phyloP scores from a whole-genome alignment of 2,888 invertebrate species.

The Leptinotarsa juncta region DNA sequence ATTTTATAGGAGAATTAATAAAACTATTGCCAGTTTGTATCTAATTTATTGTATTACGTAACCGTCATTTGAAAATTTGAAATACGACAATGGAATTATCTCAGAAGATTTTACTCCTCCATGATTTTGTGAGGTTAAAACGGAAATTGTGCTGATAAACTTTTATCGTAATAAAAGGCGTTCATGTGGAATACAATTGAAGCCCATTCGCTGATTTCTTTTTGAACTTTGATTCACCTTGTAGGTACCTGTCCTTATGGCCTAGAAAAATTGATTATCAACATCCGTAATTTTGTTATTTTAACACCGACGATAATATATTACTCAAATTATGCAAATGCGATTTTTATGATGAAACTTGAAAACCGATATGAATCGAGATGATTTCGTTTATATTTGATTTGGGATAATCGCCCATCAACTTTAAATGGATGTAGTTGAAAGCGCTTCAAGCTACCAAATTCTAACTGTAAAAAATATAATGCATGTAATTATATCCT shows the following conservation, averaged over 20 bases:
- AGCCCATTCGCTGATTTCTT: background rate
- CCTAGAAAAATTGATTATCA: conserved; percentile 22
- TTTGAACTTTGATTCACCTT: background rate
- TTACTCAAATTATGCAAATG: conserved; percentile 29
- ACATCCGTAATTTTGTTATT: conserved; percentile 18
- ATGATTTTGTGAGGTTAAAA: background rate
- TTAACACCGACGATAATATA: conserved; percentile 22
- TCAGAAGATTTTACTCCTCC: no score
- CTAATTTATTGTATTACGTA: background rate
- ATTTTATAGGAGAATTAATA: conserved; percentile 14
- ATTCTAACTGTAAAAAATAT: conserved; percentile 44
- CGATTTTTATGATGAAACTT: conserved; percentile 27
- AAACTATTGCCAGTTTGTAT: background rate
- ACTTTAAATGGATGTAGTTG: conserved; percentile 23
- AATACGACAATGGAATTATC: background rate
- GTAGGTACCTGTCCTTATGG: conserved; percentile 24
- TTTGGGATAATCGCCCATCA: conserved; percentile 25
- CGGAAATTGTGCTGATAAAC: no score
- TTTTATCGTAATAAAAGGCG: no score
- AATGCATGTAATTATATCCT: conserved; percentile 43
- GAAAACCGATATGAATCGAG: conserved; percentile 26
- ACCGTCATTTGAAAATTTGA: background rate
- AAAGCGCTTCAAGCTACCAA: conserved; percentile 11
- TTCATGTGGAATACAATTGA: background rate
- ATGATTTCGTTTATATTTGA: conserved; percentile 22